Base-by-base conservation (phyloP, 2,797 vertebrate genomes). In the Lindbergichthys nudifrons region DNA sequence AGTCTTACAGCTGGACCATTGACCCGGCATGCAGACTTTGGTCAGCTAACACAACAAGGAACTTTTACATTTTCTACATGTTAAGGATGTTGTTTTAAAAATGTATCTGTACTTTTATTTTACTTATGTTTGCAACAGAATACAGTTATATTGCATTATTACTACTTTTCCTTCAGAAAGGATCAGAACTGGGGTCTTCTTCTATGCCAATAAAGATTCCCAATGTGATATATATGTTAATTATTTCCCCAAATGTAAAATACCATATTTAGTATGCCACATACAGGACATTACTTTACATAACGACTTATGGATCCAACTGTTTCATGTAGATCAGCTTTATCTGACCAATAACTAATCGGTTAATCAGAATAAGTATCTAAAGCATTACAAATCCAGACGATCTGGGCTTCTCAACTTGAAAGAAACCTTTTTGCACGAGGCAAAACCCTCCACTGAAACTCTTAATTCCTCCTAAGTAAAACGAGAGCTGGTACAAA, bases 21-120 rank as follows among this genome's bases (percentile, higher is more conserved):
- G 60, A 75, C 23, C 5, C 0, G 8, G 41, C 77, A 53, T 0
- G 8, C 66, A 75, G 75, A 85, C 75, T 88, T 75, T 68, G 64
- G 19, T 32, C 80, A 75, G 61, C 15, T 19, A 48, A 73, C 26
- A 52, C 41, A 32, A 46, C 39, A 53, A 63, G 63, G 18, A 53
- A 2, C 56, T 30, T 65, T 75, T 41, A 26, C 1, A 65, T 16
- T 56, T 50, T 47, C 2, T 26, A 26, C 19, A 19, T 65, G 23
- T 64, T 1, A 21, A 32, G 10, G 47, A 9, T 19, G 51, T 51
- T 39, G 8, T 36, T 32, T 3, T 56, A 4, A 56, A 36, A 45
- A 21, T 26, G 26, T 26, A 26, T 26, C 21, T 42, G 10, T 10
- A 26, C 39, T 8, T 65, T 52, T 51, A 65, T 5, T 41, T 47